A percentile compares a stretch with the other conserved stretches of the same genome.
Evolutionary conservation across 2,888 invertebrate species (phyloP).

Genomic region (Ochropleura leucogaster): DNA sequence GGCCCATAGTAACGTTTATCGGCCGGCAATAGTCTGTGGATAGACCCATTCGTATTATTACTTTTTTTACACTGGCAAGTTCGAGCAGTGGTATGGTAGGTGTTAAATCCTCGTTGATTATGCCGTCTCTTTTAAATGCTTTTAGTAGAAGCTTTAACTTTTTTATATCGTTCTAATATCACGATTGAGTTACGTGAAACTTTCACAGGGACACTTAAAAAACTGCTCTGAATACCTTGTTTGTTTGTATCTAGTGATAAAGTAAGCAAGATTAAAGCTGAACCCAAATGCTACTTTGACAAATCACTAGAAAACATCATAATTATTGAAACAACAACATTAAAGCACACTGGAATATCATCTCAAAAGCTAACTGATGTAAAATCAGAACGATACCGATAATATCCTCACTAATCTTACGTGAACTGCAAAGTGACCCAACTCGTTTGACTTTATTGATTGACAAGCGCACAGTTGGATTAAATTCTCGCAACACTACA

Average conservation of each 20-base stretch:
- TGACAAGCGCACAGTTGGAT: constrained; percentile 88
- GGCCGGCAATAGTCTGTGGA: constrained; percentile 80
- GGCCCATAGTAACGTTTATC: constrained; percentile 85
- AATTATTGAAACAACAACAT: not conserved
- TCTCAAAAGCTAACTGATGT: not conserved
- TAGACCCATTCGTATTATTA: constrained; percentile 55
- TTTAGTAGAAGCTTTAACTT: constrained; percentile 11
- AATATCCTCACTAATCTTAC: constrained; percentile 76
- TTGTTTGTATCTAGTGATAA: not conserved
- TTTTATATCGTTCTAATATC: not conserved
- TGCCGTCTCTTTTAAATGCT: constrained; percentile 34
- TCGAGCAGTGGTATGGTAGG: constrained; percentile 34
- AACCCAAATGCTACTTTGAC: not conserved
- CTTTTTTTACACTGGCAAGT: constrained; percentile 39
- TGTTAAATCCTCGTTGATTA: constrained; percentile 47
- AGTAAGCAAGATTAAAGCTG: not conserved
- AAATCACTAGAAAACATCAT: not conserved
- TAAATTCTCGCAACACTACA: constrained; percentile 83
- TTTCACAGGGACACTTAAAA: not conserved
- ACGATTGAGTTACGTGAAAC: not conserved
- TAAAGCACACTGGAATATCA: not conserved
- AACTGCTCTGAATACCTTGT: not conserved
- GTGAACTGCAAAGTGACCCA: constrained; percentile 76
- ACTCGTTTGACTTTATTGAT: constrained; percentile 85
- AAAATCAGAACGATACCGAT: constrained; percentile 33